Percentiles rank a stretch among this genome's conserved stretches.
Conservation (phyloP, 2,797 vertebrate genomes). For the Antrozous pallidus region DNA sequence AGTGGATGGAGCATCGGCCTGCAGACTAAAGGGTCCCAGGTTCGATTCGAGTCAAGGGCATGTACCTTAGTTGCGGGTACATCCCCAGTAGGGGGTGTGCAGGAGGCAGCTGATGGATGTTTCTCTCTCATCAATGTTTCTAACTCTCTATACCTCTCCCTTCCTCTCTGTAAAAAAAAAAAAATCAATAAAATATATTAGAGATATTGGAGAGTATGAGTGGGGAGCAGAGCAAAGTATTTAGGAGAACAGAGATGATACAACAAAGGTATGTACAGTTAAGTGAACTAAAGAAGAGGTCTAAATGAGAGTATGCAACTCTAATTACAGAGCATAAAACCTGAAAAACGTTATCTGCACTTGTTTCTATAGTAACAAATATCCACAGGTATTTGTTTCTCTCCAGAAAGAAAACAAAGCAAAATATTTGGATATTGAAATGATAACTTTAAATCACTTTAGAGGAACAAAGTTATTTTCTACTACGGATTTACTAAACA, state of each 20-base stretch:
- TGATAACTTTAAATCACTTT: not conserved
- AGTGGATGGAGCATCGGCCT: no score
- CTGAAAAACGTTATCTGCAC: not conserved
- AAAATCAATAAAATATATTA: no score
- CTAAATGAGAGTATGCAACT: not conserved
- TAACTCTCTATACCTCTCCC: no score
- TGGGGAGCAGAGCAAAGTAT: not conserved
- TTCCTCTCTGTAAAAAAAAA: no score
- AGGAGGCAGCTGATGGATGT: no score
- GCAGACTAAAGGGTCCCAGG: no score
- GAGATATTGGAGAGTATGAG: not conserved
- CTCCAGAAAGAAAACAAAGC: not conserved
- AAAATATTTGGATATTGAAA: conserved; percentile 14
- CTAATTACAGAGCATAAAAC: not conserved
- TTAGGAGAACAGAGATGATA: not conserved
- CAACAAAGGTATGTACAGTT: not conserved
- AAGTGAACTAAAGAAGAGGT: not conserved
- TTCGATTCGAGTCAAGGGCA: no score
- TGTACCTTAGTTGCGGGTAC: no score
- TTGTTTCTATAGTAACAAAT: not conserved
- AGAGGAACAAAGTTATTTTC: conserved; percentile 14
- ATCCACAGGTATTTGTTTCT: not conserved
- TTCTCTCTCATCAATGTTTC: no score
- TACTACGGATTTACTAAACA: conserved; percentile 6
- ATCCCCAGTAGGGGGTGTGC: no score